Percentiles rank a stretch among this genome's conserved stretches.
These are phyloP conservation scores for Pelodiscus sinensis DNA, from an alignment of 2,113 vertebrate species.

Conservation along the genomic window DNA sequence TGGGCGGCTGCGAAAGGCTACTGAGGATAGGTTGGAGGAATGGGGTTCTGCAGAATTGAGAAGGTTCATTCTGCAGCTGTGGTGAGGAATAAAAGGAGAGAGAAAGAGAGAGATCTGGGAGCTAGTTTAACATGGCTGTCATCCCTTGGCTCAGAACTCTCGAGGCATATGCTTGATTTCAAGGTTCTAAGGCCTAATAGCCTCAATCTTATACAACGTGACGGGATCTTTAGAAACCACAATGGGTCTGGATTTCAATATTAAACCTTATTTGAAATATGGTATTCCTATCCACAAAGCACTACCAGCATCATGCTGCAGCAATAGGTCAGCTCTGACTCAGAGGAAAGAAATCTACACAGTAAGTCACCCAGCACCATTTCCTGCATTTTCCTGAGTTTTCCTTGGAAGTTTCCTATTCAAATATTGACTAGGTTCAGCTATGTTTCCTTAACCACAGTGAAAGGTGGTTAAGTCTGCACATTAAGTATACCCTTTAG, in stretches of 20 bases:
- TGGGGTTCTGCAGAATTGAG: rapidly evolving
- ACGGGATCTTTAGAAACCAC: neutral
- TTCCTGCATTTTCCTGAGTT: neutral
- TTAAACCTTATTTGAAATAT: neutral
- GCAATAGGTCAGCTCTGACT: neutral
- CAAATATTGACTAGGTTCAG: neutral
- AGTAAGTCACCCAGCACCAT: neutral
- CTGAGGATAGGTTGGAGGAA: neutral
- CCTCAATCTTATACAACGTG: neutral
- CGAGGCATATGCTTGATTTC: neutral
- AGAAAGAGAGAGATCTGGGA: neutral
- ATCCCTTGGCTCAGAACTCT: neutral
- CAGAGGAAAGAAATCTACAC: neutral
- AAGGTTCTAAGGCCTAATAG: neutral
- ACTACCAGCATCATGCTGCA: neutral
- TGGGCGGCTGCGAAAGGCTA: neutral
- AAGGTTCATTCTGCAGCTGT: neutral
- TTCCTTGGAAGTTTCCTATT: neutral
- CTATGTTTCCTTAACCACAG: neutral
- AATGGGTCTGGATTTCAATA: neutral
- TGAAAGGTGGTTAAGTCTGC: neutral
- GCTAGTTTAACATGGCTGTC: neutral
- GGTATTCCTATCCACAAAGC: neutral
- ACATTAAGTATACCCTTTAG: neutral
- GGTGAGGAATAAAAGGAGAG: neutral